Conservation (phyloP, 1,140 invertebrate species). For the Drosophila orosa region DNA sequence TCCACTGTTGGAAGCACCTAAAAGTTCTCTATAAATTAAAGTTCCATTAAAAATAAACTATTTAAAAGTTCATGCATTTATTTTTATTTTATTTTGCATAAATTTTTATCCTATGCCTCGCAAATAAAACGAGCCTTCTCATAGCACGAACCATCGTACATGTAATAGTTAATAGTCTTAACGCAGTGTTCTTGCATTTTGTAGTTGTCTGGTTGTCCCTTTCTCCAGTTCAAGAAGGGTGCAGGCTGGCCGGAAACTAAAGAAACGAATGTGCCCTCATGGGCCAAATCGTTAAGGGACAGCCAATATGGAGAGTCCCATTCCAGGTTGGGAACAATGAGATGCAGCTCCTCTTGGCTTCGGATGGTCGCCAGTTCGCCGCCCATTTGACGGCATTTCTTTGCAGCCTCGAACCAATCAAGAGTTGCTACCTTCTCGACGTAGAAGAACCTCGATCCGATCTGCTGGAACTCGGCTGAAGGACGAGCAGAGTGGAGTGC, state of each 20-base stretch:
- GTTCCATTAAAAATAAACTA: background rate
- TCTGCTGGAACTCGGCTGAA: no score
- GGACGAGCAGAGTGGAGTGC: background rate
- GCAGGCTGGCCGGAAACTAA: background rate
- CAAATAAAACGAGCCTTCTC: background rate
- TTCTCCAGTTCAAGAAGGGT: background rate
- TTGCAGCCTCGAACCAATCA: background rate
- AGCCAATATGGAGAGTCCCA: background rate
- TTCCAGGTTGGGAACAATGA: background rate
- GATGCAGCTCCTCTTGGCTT: background rate
- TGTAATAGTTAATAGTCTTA: background rate
- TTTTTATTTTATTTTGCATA: background rate
- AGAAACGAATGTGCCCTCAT: background rate
- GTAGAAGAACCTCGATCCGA: background rate
- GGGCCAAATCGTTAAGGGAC: background rate
- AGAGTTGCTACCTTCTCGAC: background rate
- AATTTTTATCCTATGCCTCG: background rate
- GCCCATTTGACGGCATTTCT: background rate
- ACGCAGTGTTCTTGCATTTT: background rate
- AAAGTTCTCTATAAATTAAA: background rate
- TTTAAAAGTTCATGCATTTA: background rate
- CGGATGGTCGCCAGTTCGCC: constrained; percentile 1
- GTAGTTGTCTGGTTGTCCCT: background rate
- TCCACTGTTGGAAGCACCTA: background rate
- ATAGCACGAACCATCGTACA: background rate